phyloP scores from a whole-genome alignment of 2,797 vertebrate species.

The Miichthys miiuy region DNA sequence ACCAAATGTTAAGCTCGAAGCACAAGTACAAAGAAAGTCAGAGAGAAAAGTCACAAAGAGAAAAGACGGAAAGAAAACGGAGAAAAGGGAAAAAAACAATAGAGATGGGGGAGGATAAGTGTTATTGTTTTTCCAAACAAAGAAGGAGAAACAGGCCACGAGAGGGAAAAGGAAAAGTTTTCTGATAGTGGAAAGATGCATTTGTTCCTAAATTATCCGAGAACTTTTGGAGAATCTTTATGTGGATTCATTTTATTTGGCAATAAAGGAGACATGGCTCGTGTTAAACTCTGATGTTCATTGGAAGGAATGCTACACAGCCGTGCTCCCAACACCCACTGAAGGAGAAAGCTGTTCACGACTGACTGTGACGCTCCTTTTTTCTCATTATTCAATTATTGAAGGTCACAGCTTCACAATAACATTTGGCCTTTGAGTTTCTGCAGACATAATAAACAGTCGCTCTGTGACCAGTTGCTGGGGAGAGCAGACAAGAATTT shows the following conservation, averaged over 20 bases:
- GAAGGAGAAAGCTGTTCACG: slow-evolving; percentile 44
- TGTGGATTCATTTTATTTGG: slow-evolving; percentile 24
- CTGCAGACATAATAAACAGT: slow-evolving; percentile 57
- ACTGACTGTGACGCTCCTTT: slow-evolving; percentile 57
- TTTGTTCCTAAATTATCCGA: not conserved
- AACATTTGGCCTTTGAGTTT: slow-evolving; percentile 58
- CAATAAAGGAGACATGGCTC: not conserved
- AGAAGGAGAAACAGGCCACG: not conserved
- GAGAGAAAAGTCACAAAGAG: not conserved
- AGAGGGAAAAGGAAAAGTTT: not conserved
- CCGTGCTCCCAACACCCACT: slow-evolving; percentile 62
- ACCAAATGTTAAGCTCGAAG: not conserved
- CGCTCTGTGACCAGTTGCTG: slow-evolving; percentile 59
- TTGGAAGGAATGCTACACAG: slow-evolving; percentile 56
- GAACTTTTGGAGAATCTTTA: not conserved
- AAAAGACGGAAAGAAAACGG: not conserved
- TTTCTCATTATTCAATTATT: slow-evolving; percentile 71
- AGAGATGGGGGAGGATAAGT: not conserved
- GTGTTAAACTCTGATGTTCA: slow-evolving; percentile 26
- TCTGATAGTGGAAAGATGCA: not conserved
- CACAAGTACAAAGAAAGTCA: not conserved
- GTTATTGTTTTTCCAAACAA: not conserved
- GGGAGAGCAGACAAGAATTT: slow-evolving; percentile 61
- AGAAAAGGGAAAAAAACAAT: not conserved
- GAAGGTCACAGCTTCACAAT: slow-evolving; percentile 78